These are phyloP conservation scores for Orbicella faveolata DNA, from an alignment of 64 coral and sea anemone species.

Conservation along the genomic window DNA sequence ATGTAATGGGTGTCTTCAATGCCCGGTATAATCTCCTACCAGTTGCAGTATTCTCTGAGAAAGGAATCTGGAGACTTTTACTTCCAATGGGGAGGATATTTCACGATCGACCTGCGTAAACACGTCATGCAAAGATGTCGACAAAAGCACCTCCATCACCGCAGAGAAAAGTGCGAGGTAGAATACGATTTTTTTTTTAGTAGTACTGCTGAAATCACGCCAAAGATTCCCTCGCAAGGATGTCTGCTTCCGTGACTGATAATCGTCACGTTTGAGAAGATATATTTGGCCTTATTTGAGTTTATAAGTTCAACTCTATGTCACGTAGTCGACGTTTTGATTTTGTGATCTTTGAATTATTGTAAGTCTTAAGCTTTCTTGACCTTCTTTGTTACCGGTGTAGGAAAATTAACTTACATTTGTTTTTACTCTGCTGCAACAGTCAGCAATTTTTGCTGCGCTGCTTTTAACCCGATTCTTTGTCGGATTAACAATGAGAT, in stretches of 20 bases:
- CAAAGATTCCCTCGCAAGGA: neutral
- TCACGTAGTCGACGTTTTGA: too few species aligned
- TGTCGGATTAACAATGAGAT: neutral
- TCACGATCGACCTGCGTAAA: neutral
- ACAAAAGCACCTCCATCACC: conserved; percentile 18
- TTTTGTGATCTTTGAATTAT: too few species aligned
- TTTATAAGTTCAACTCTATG: too few species aligned
- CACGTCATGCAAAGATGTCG: neutral
- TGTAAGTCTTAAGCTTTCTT: too few species aligned
- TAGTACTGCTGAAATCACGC: neutral
- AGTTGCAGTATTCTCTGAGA: neutral
- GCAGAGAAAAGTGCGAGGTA: neutral
- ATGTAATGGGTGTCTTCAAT: neutral
- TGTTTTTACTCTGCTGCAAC: too few species aligned
- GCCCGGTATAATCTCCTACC: neutral
- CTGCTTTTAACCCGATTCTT: neutral
- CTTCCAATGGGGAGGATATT: neutral
- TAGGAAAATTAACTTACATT: too few species aligned
- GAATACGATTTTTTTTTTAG: neutral
- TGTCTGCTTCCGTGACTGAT: neutral
- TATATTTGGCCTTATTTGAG: too few species aligned
- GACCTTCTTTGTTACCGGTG: too few species aligned
- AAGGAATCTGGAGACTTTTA: neutral
- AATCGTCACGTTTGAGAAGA: too few species aligned
- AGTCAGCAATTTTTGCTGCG: too few species aligned